Evolutionary conservation across 2,888 invertebrate species (phyloP).

Genomic region (Cosmopolites sordidus): DNA sequence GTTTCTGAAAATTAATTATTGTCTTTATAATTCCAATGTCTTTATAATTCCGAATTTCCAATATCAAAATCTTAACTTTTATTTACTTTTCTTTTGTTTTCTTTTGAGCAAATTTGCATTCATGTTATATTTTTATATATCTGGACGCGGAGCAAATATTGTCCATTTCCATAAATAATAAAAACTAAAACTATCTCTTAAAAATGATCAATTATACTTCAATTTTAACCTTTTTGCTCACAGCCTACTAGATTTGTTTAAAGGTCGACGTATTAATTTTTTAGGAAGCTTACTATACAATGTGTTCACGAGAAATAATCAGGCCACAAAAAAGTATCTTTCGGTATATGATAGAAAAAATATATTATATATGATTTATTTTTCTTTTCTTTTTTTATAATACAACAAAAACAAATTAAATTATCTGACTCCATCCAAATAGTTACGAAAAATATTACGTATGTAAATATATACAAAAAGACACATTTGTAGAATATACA

Average conservation of each 20-base stretch:
- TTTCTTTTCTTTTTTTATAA: not conserved
- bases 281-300: slow-evolving; percentile 5
- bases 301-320: slow-evolving; percentile 9
- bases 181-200: not conserved
- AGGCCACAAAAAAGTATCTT: not conserved
- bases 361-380: not conserved
- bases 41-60: too few relatives aligned
- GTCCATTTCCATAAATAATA: slow-evolving; percentile 5
- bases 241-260: slow-evolving; percentile 14
- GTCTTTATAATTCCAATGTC: too few relatives aligned
- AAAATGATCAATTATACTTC: not conserved
- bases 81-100: not conserved
- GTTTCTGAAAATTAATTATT: not conserved
- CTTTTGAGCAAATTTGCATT: not conserved
- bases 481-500: too few relatives aligned
- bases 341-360: not conserved
- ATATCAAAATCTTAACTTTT: not conserved
- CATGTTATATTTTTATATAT: not conserved
- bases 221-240: slow-evolving; percentile 5
- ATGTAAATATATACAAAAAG: too few relatives aligned
- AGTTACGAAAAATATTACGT: too few relatives aligned
- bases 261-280: slow-evolving; percentile 7
- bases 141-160: slow-evolving; percentile 5
- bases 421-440: too few relatives aligned
- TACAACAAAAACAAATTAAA: not conserved